A percentile compares a stretch with the other conserved stretches of the same genome.
Conservation (phyloP, 2,113 vertebrate genomes). For the Tyrannus savana region DNA sequence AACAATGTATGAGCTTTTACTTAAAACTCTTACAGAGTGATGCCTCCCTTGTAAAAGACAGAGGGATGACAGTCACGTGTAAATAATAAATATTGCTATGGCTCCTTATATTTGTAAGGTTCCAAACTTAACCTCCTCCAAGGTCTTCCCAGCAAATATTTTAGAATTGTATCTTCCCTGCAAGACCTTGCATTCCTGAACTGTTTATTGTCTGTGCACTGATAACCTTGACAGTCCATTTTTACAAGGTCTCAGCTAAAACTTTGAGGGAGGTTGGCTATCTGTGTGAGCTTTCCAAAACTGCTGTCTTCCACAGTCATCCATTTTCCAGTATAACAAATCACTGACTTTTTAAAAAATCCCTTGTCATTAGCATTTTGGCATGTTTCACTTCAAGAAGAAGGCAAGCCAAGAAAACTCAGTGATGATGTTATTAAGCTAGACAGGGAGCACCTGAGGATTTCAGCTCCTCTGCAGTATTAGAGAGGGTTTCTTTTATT, state of each 20-base stretch:
- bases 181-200: slow-evolving; percentile 47
- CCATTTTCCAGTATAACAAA: slow-evolving; percentile 32
- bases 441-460: slow-evolving; percentile 46
- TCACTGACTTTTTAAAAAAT: slow-evolving; percentile 16
- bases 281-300: neutral
- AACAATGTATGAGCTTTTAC: neutral
- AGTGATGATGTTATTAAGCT: slow-evolving; percentile 30
- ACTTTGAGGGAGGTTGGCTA: neutral
- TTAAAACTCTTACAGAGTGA: neutral
- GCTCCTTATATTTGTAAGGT: slow-evolving; percentile 23
- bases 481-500: slow-evolving; percentile 23
- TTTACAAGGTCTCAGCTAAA: slow-evolving; percentile 54
- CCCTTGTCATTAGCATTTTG: slow-evolving; percentile 45
- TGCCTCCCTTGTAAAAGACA: slow-evolving; percentile 10
- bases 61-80: neutral
- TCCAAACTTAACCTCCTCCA: slow-evolving; percentile 28
- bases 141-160: slow-evolving; percentile 2
- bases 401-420: slow-evolving; percentile 18
- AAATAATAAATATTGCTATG: slow-evolving; percentile 41
- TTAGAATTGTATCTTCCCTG: neutral
- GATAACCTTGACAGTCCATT: slow-evolving; percentile 22
- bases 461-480: slow-evolving; percentile 29
- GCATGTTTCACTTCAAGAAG: slow-evolving; percentile 38
- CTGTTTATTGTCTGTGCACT: neutral
- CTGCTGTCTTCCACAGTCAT: neutral